phyloP scores from a whole-genome alignment of 2,797 vertebrate genomes.

The Pyrrhura leucotis region DNA sequence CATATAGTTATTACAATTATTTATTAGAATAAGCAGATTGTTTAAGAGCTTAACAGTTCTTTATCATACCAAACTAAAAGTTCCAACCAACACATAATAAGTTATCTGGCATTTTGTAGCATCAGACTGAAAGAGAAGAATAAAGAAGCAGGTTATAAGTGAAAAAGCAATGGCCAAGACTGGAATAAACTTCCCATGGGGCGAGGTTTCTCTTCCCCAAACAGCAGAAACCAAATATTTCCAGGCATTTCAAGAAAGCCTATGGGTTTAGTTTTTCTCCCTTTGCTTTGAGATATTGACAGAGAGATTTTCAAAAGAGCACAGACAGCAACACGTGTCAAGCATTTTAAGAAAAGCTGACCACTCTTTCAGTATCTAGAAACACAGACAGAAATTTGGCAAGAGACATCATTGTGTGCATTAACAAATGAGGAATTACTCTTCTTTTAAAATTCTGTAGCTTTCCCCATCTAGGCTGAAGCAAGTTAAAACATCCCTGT shows the following conservation, averaged over 20 bases:
- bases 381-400: not conserved
- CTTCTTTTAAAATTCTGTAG: not conserved
- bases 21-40: not conserved
- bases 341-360: not conserved
- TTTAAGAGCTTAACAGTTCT: not conserved
- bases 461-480: not conserved
- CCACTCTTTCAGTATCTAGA: not conserved
- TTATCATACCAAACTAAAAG: not conserved
- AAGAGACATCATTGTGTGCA: not conserved
- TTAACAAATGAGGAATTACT: not conserved
- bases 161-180: not conserved
- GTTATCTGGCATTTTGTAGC: not conserved
- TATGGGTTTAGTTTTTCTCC: not conserved
- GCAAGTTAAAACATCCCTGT: not conserved
- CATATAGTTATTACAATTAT: not conserved
- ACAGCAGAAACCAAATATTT: not conserved
- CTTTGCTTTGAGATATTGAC: not conserved
- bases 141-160: not conserved
- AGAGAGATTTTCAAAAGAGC: not conserved
- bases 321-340: not conserved
- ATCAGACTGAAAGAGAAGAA: not conserved
- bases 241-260: slow-evolving; percentile 1
- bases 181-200: not conserved
- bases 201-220: not conserved
- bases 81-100: not conserved